These are phyloP conservation scores for Perodicticus potto DNA, from an alignment of 2,797 vertebrate genomes.

Conservation along the genomic window DNA sequence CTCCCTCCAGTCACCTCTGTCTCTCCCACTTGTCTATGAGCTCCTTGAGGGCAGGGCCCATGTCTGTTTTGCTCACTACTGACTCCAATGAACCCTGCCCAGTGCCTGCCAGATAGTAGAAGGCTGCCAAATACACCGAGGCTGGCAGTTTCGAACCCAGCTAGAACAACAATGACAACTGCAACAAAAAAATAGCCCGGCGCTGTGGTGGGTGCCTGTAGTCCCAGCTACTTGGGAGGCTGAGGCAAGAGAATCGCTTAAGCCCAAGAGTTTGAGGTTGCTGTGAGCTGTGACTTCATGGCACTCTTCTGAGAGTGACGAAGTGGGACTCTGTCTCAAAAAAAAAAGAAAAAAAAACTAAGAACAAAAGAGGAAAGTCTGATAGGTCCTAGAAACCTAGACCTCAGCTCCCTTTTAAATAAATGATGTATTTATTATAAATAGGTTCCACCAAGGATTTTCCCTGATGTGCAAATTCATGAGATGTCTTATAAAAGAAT, in stretches of 20 bases:
- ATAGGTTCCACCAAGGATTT: neutral
- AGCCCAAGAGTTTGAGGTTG: too few relatives aligned
- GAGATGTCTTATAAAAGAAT: neutral
- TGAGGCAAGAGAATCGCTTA: too few relatives aligned
- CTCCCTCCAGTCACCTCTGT: neutral
- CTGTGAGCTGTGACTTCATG: too few relatives aligned
- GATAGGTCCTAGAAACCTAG: neutral
- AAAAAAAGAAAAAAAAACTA: neutral
- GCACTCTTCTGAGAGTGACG: too few relatives aligned
- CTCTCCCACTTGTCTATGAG: neutral
- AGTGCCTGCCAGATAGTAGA: neutral
- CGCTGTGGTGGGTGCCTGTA: too few relatives aligned
- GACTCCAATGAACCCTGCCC: neutral
- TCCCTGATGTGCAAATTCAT: neutral
- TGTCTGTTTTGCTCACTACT: neutral
- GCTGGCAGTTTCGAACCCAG: too few relatives aligned
- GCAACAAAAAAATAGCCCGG: too few relatives aligned
- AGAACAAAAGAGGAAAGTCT: neutral
- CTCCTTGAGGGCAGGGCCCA: neutral
- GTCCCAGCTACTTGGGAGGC: too few relatives aligned
- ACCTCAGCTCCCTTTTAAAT: neutral
- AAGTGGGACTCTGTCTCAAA: too few relatives aligned
- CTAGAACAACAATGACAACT: too few relatives aligned
- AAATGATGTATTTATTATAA: neutral
- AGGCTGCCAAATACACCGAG: too few relatives aligned